Evolutionary conservation across 1,140 invertebrate species (phyloP).

Genomic region (Drosophila suzukii): DNA sequence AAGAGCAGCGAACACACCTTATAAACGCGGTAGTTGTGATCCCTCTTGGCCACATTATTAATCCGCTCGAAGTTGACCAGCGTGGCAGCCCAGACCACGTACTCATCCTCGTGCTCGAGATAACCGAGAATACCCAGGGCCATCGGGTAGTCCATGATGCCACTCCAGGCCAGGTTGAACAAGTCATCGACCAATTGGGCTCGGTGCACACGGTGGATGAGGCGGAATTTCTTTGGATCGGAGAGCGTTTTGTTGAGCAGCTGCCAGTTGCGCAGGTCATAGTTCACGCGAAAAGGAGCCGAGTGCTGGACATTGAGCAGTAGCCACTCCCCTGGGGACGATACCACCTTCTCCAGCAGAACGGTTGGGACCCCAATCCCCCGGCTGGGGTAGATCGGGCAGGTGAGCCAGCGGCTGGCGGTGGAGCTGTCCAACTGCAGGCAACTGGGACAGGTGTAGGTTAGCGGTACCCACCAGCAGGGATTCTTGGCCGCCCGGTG

Average conservation of each 20-base stretch:
- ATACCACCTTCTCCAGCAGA: background rate
- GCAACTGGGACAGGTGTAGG: background rate
- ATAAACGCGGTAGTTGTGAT: constrained; percentile 1
- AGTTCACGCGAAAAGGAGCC: constrained; percentile 6
- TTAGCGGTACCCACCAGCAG: constrained; percentile 15
- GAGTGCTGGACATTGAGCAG: constrained; percentile 5
- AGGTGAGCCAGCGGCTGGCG: constrained; percentile 8
- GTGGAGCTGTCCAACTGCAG: background rate
- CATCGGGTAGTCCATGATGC: background rate
- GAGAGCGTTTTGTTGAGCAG: constrained; percentile 11
- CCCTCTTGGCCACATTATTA: constrained; percentile 9
- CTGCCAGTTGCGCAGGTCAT: constrained; percentile 12
- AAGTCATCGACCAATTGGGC: constrained; percentile 11
- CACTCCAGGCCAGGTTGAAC: constrained; percentile 9
- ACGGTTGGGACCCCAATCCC: background rate
- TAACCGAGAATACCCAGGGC: constrained; percentile 5
- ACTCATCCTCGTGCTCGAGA: constrained; percentile 15
- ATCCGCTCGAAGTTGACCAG: constrained; percentile 6
- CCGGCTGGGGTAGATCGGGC: background rate
- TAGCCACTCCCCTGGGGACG: background rate
- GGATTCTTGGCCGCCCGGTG: background rate
- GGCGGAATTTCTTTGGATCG: background rate
- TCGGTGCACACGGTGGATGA: constrained; percentile 6
- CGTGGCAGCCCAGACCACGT: constrained; percentile 4
- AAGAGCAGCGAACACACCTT: too few species aligned